Base-by-base conservation (phyloP, 2,888 invertebrate genomes). In the Eupeodes luniger region DNA sequence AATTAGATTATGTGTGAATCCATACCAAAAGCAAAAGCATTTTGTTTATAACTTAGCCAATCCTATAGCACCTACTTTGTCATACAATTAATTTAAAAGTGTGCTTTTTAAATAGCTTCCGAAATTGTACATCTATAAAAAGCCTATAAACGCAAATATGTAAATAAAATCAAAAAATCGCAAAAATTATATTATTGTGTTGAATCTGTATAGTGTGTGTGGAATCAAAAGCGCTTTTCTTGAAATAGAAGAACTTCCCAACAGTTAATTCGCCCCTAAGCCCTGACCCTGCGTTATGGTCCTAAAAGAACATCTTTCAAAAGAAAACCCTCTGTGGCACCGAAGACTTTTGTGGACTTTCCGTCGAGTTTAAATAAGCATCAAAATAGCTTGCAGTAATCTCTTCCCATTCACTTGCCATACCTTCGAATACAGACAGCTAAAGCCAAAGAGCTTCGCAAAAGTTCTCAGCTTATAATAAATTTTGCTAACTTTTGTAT, bases 391-490 rank as follows among this genome's bases (percentile, higher is more conserved):
- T 69, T 53, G 5, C n/a, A 67, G 16, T 67, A 49, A 40, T 44
- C 47, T 27, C 79, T 61, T 74, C 34, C 27, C 27, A 27, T 47
- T 69, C 27, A 67, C 14, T 9, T 40, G 1, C 19, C 19, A 66
- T 5, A 14, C 16, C 3, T 36, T 7, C 40, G 9, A 9, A 7
- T 40, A 34, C 4, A 10, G 4, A 34, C 4, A 10, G 12, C 11
- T 4, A 40, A 16, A 69, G 40, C 49, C 51, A 55, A 67, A 74
- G 84, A 88, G 87, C 84, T 85, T 88, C 80, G 61, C 34, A 67
- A 88, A 88, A 88, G 85, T 88, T 88, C 77, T 40, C 72, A 62
- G 77, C 61, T 81, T 55, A 59, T 49, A 69, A 27, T 27, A 27
- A 27, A 61, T 62, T 57, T 72, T 57, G 57, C 57, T 72, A 34